Evolutionary conservation across 1,140 invertebrate genomes (phyloP).

Genomic region (Drosophila neocordata): DNA sequence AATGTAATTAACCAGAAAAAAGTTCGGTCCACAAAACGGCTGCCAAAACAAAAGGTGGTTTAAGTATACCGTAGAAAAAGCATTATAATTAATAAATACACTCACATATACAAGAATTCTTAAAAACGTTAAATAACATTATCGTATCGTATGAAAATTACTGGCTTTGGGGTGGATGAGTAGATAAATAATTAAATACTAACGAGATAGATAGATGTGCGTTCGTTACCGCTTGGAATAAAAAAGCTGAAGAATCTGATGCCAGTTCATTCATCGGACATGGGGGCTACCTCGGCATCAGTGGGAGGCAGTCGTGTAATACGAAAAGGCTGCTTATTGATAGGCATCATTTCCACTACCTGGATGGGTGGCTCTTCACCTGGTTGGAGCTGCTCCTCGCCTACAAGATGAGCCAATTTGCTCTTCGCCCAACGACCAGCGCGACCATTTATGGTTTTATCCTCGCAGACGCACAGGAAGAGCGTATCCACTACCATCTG

Average conservation of each 20-base stretch:
- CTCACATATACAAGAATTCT: slow-evolving; percentile 56
- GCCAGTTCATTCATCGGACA: slow-evolving; percentile 54
- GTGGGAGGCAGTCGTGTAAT: slow-evolving; percentile 60
- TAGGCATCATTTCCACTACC: slow-evolving; percentile 80
- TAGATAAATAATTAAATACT: slow-evolving; percentile 27
- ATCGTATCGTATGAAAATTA: slow-evolving; percentile 34
- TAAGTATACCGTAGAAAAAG: slow-evolving; percentile 40
- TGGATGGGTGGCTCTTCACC: slow-evolving; percentile 79
- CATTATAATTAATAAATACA: slow-evolving; percentile 51
- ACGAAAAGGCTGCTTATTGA: slow-evolving; percentile 81
- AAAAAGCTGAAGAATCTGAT: slow-evolving; percentile 1
- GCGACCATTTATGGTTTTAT: slow-evolving; percentile 86
- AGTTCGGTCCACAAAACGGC: slow-evolving; percentile 46
- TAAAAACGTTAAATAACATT: slow-evolving; percentile 59
- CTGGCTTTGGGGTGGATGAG: slow-evolving; percentile 15
- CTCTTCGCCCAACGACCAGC: slow-evolving; percentile 87
- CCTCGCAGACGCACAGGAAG: slow-evolving; percentile 97
- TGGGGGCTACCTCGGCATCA: slow-evolving; percentile 65
- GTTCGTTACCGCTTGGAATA: slow-evolving; percentile 35
- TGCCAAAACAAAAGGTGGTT: slow-evolving; percentile 52
- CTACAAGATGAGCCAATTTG: slow-evolving; percentile 85
- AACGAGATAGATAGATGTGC: slow-evolving; percentile 48
- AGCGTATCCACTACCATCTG: slow-evolving; percentile 98
- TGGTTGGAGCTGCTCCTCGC: slow-evolving; percentile 81
- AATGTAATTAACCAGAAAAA: slow-evolving; percentile 73